Evolutionary conservation across 2,113 vertebrate genomes (phyloP), one percentile per base, ranked within the genome.

Genomic region (Oreochromis aureus): DNA sequence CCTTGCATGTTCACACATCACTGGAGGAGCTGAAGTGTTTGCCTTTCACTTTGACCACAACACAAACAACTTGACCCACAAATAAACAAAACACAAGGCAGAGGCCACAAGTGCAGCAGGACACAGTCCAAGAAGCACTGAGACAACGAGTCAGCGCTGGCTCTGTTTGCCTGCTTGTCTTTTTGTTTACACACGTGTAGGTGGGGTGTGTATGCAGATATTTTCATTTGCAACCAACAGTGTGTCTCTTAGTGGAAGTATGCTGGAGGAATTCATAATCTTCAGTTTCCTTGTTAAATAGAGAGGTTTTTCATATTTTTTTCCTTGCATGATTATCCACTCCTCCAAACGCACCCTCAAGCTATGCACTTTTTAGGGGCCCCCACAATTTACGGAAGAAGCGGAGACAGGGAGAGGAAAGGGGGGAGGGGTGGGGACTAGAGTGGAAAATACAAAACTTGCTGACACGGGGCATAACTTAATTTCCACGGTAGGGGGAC

Each of bases 391-490:
- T 86, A 89, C 86, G 88, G 90, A 94, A 89, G 92, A 87, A 71
- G 89, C 86, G 36, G 86, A 88, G 87, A 86, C 81, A 76, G 90
- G 90, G 81, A 81, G 92, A 90, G 91, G 90, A 88, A 93, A 87
- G 87, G 94, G 94, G 94, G 86, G 95, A 91, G 88, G 94, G 94
- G 94, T 85, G 94, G 81, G 84, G 86, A 84, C 46, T 86, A 83
- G 92, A 92, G 96, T 93, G 95, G 96, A 96, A 96, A 96, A 95
- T 93, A 94, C 95, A 95, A 96, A 97, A 98, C 97, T 98, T 98
- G 98, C 98, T 99, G 98, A 99, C 98, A 99, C 97, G 97, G 98
- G 98, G 98, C 98, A 99, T 99, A 99, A 99, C 98, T 99, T 99
- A 99, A 99, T 99, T 99, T 99, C 98, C 98, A 99, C 98, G 98